These are phyloP conservation scores for Pontoporia blainvillei DNA, from an alignment of 2,113 vertebrate genomes.

Conservation along the genomic window DNA sequence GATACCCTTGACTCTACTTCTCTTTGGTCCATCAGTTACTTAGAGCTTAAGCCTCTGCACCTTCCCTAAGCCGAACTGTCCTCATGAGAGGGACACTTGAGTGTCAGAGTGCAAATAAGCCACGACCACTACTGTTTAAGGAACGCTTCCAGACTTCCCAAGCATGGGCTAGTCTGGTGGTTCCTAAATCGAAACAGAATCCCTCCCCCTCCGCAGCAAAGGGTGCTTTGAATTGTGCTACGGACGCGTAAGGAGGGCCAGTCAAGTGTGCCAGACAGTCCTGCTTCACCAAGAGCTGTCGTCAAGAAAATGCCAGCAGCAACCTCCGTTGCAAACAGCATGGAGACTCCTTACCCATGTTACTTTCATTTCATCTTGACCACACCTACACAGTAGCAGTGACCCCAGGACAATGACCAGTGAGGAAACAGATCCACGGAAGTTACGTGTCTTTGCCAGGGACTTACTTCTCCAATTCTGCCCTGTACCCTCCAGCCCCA, in stretches of 20 bases:
- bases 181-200: neutral
- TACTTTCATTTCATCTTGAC: neutral
- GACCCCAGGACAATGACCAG: neutral
- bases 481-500: neutral
- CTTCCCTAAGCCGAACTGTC: neutral
- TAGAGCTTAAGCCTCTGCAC: neutral
- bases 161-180: neutral
- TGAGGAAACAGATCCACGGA: neutral
- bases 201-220: neutral
- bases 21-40: neutral
- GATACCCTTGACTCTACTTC: neutral
- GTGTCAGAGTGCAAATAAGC: neutral
- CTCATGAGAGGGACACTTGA: neutral
- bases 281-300: too few species aligned
- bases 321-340: neutral
- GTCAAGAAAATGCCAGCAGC: neutral
- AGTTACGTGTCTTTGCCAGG: neutral
- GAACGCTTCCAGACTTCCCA: neutral
- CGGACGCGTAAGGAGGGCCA: rapidly evolving
- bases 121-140: neutral
- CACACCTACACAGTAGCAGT: neutral
- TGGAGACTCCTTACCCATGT: neutral
- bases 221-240: neutral
- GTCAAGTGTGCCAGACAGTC: neutral
- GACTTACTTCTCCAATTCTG: neutral